phyloP scores from a whole-genome alignment of 2,113 vertebrate genomes.

The Phalacrocorax brasilianus region DNA sequence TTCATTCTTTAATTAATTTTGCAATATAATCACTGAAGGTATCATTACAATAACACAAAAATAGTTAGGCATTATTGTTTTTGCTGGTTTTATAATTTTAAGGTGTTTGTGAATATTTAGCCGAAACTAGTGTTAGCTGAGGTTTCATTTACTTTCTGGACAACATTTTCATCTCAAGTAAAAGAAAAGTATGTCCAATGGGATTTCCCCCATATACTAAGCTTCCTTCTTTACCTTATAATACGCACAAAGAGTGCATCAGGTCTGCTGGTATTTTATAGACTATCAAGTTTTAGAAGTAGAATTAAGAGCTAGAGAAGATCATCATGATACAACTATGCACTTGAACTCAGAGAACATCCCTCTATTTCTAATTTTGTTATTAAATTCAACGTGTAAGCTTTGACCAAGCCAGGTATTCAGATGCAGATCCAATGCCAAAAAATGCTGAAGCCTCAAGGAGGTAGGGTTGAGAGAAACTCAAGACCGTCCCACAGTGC shows the following conservation, averaged over 20 bases:
- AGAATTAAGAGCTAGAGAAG: background rate
- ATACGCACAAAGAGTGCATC: background rate
- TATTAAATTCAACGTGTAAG: background rate
- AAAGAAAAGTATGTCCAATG: background rate
- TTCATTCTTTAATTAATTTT: background rate
- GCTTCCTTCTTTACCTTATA: background rate
- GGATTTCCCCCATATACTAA: background rate
- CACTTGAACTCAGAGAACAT: background rate
- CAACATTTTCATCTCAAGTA: background rate
- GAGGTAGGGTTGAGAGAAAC: background rate
- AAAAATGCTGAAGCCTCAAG: background rate
- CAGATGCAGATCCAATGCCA: background rate
- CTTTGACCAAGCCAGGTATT: background rate
- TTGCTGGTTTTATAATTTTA: background rate
- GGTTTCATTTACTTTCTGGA: background rate
- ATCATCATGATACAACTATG: accelerated
- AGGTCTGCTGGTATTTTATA: background rate
- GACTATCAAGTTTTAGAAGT: background rate
- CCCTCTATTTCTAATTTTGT: background rate
- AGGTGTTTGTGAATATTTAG: background rate
- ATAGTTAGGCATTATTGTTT: background rate
- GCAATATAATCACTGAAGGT: background rate
- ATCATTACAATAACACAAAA: background rate
- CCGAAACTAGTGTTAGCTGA: background rate
- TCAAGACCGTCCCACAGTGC: background rate